Percentiles rank a stretch among this genome's conserved stretches.
phyloP scores from a whole-genome alignment of 1,140 invertebrate genomes.

The Leptonema lineaticorne region DNA sequence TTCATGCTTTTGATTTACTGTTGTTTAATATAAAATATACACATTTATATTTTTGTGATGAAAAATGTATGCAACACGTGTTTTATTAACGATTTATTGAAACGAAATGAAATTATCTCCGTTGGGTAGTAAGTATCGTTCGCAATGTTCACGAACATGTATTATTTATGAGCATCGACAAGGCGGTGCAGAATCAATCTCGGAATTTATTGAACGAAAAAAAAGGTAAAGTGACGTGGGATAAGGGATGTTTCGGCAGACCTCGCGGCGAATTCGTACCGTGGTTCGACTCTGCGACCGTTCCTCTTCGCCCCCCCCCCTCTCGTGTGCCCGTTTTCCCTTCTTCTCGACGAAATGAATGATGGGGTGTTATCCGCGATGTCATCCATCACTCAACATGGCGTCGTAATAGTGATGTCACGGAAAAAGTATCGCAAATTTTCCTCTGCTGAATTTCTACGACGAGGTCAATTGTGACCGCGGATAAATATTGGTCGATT shows the following conservation, averaged over 20 bases:
- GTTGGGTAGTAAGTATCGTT: neutral
- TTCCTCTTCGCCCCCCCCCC: neutral
- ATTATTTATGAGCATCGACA: neutral
- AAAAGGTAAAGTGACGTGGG: neutral
- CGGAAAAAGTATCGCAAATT: neutral
- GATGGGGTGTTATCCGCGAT: slow-evolving; percentile 14
- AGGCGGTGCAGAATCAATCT: neutral
- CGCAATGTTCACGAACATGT: neutral
- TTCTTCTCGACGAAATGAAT: slow-evolving; percentile 6
- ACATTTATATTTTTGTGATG: too few relatives aligned
- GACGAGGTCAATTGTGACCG: too few relatives aligned
- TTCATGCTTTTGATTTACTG: too few relatives aligned
- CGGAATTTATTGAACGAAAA: neutral
- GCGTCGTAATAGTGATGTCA: neutral
- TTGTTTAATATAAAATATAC: too few relatives aligned
- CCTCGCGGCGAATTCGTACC: neutral
- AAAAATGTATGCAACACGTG: too few relatives aligned
- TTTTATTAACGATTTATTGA: neutral
- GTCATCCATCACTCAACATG: slow-evolving; percentile 29
- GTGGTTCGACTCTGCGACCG: neutral
- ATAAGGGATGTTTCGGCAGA: slow-evolving; percentile 1
- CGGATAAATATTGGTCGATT: too few relatives aligned
- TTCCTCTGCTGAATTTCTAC: neutral
- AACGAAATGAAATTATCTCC: neutral
- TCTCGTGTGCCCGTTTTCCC: neutral